A percentile compares a stretch with the other conserved stretches of the same genome.
phyloP scores from a whole-genome alignment of 2,888 invertebrate genomes.

The Lymantria dispar region DNA sequence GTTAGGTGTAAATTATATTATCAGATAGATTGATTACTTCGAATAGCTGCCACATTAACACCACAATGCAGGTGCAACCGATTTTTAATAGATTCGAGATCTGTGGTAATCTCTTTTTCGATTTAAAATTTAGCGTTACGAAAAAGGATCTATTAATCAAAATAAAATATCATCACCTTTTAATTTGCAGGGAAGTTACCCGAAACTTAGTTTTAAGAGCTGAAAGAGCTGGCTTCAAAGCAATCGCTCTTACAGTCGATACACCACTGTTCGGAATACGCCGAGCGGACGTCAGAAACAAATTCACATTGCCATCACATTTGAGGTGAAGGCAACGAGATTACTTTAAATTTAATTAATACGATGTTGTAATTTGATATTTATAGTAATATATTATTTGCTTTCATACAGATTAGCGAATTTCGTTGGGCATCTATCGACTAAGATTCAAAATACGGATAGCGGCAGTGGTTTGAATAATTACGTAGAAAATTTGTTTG shows the following conservation, averaged over 20 bases:
- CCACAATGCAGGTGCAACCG: too few relatives aligned
- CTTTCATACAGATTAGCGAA: conserved; percentile 86
- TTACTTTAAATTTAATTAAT: neutral
- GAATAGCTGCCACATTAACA: too few relatives aligned
- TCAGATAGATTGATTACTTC: too few relatives aligned
- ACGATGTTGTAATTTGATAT: neutral
- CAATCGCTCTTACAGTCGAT: conserved; percentile 93
- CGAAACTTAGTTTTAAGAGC: conserved; percentile 88
- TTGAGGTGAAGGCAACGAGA: conserved; percentile 79
- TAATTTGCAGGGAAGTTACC: conserved; percentile 83
- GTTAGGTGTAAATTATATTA: too few relatives aligned
- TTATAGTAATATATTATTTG: neutral
- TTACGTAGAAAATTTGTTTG: conserved; percentile 90
- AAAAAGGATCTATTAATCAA: too few relatives aligned
- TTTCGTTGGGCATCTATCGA: conserved; percentile 84
- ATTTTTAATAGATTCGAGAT: too few relatives aligned
- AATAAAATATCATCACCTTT: neutral
- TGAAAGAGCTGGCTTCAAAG: conserved; percentile 92
- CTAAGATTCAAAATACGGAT: conserved; percentile 71
- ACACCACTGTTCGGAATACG: conserved; percentile 93
- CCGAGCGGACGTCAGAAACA: conserved; percentile 91
- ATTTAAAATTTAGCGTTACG: too few relatives aligned
- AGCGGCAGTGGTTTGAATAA: conserved; percentile 89
- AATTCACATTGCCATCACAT: conserved; percentile 91
- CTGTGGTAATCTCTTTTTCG: neutral